A percentile compares a stretch with the other conserved stretches of the same genome.
phyloP scores from a whole-genome alignment of 2,888 invertebrate genomes.

The Andrena bucephala region DNA sequence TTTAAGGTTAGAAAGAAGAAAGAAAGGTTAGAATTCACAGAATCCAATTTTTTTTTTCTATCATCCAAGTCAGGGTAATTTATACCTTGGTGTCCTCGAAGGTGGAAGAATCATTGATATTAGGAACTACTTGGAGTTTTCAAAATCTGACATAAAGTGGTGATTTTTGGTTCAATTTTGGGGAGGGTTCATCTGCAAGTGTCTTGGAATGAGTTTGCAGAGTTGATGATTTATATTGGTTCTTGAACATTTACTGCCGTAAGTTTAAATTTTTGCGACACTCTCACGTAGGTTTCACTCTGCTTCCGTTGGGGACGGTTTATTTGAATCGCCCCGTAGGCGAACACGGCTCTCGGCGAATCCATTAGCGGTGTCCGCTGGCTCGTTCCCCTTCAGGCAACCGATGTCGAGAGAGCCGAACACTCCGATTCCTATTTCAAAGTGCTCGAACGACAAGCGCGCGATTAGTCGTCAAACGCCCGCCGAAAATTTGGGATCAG shows the following conservation, averaged over 20 bases:
- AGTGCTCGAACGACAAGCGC: slow-evolving; percentile 59
- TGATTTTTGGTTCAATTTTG: no score
- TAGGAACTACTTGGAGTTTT: neutral
- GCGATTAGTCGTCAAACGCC: slow-evolving; percentile 65
- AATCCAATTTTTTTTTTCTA: no score
- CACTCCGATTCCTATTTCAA: slow-evolving; percentile 65
- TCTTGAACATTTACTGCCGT: no score
- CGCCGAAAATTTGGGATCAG: slow-evolving; percentile 50
- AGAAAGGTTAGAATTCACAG: no score
- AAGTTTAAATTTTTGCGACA: neutral
- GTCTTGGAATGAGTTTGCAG: no score
- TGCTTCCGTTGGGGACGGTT: neutral
- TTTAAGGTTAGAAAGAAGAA: no score
- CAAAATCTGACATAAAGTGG: neutral
- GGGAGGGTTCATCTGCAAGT: no score
- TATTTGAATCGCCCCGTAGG: slow-evolving; percentile 54
- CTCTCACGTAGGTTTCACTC: neutral
- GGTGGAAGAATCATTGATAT: no score
- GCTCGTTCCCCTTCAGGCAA: slow-evolving; percentile 70
- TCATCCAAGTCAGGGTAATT: no score
- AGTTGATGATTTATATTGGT: no score
- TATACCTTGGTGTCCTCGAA: no score
- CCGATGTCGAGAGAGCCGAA: slow-evolving; percentile 47
- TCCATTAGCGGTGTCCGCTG: slow-evolving; percentile 75
- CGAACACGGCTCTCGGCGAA: slow-evolving; percentile 75